Base-by-base conservation (phyloP, 2,797 vertebrate species). In the Arvicola amphibius region DNA sequence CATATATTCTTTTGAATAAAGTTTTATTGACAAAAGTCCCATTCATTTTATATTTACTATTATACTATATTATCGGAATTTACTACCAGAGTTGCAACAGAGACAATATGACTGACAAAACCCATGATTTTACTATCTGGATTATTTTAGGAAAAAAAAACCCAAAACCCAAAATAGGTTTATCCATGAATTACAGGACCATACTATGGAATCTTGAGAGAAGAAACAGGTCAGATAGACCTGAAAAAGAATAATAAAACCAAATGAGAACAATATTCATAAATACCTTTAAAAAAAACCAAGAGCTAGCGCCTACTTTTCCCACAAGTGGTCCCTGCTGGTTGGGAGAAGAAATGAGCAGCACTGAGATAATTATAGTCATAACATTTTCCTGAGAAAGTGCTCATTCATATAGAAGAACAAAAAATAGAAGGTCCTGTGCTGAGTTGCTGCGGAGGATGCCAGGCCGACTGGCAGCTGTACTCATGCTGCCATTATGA, bases 361-460 rank as follows among this genome's bases (percentile, higher is more conserved):
- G 40, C 51, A 32, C 32, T 74, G 65, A 94, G 65, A 40, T 78
- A 84, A 88, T 90, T 90, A 90, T 10, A 79, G 79, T 86, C 86
- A 65, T 93, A 92, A 67, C 78, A 51, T 94, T 96, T 96, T 21
- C 51, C 92, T 61, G 40, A 87, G 37, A 94, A 88, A 87, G 92
- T 5, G 17, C 88, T 88, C 65, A 80, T 63, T 11, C 40, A 76
- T n/a, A 56, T n/a, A 14, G 78, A 65, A 84, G 48, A 65, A 32
- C 84, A 74, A 53, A 88, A 84, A 85, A 61, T 63, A 73, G 59
- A 88, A 67, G 63, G 34, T 16, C 43, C 8, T 12, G 19, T 37
- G 48, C 74, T 85, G 90, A 90, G 77, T 14, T 63, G 59, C 71
- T 67, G 16, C 17, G 32, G 37, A 92, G 48, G 27, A 81, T 65